Evolutionary conservation across 2,888 invertebrate genomes (phyloP), one percentile per base, ranked within the genome.

Genomic region (Alloplasta piceator): DNA sequence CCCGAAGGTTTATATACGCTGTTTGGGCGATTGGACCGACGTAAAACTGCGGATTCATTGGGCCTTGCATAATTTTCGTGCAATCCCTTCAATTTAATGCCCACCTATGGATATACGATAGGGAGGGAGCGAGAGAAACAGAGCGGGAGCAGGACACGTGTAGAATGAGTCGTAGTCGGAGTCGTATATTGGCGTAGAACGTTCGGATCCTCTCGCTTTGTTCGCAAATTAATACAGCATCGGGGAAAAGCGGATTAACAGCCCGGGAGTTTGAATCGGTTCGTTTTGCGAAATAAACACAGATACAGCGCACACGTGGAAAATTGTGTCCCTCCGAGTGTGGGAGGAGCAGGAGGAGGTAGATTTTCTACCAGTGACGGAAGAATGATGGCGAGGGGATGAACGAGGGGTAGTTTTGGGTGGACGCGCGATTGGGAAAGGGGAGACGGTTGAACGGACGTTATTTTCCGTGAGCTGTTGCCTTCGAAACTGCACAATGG

Each of bases 201-300:
- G 55, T 67, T 64, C 50, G 60, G 55, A 61, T 68, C 61, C 78
- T 75, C 77, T 46, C 75, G 78, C 82, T 85, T 85, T 82, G 83
- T 83, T 72, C 80, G 77, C 82, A 83, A 85, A 85, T 85, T 85
- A 85, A 83, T 85, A 85, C 85, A 78, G 78, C 82, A 79, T 78
- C 80, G 82, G 77, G 83, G 83, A 82, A 85, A 85, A 85, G 85
- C 85, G 85, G 85, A 85, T 85, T 84, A 85, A 81, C 80, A 73
- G 67, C 55, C 63, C 71, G 26, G 26, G 78, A 74, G 75, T 72
- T 60, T 73, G 80, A 83, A 84, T 83, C 81, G 83, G 80, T 82
- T 84, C 83, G 83, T 83, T 85, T 84, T 72, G 77, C 67, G 82
- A 83, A 82, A 79, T 76, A 80, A 58, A 74, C 71, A 66, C 66